phyloP scores from a whole-genome alignment of 2,888 invertebrate genomes.

The Leucoma salicis region DNA sequence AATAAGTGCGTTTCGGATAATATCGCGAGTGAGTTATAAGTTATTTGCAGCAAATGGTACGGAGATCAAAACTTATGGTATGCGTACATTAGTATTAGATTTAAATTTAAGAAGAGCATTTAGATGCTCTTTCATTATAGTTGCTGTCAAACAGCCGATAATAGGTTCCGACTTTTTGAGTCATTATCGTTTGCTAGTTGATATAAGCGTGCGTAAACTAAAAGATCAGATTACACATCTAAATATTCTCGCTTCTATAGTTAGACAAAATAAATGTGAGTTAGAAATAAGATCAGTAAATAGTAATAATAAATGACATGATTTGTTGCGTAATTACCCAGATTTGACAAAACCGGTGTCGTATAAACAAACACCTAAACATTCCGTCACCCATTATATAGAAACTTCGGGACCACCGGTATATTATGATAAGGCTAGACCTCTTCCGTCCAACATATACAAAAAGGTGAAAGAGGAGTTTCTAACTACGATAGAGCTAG shows the following conservation, averaged over 20 bases:
- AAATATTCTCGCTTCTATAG: too few relatives aligned
- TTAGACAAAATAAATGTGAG: not conserved
- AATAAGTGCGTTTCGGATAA: not conserved
- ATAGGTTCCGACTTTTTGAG: constrained; percentile 2
- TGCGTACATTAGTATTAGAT: constrained; percentile 4
- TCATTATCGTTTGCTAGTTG: not conserved
- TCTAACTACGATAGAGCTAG: too few relatives aligned
- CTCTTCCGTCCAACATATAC: too few relatives aligned
- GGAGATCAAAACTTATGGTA: constrained; percentile 10
- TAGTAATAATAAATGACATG: not conserved
- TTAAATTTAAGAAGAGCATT: constrained; percentile 10
- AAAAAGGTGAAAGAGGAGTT: too few relatives aligned
- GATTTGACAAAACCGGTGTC: constrained; percentile 1
- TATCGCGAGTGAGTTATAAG: constrained; percentile 1
- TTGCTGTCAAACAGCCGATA: constrained; percentile 14
- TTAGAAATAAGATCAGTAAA: not conserved
- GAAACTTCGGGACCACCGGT: too few relatives aligned
- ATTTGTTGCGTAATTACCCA: not conserved
- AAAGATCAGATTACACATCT: too few relatives aligned
- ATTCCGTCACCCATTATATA: too few relatives aligned
- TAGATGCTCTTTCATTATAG: constrained; percentile 11
- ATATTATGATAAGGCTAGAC: too few relatives aligned
- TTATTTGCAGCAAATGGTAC: constrained; percentile 10
- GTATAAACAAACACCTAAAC: not conserved
- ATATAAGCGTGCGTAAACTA: not conserved